Base-by-base conservation (phyloP, 2,888 invertebrate genomes). In the Lottia scabra region DNA sequence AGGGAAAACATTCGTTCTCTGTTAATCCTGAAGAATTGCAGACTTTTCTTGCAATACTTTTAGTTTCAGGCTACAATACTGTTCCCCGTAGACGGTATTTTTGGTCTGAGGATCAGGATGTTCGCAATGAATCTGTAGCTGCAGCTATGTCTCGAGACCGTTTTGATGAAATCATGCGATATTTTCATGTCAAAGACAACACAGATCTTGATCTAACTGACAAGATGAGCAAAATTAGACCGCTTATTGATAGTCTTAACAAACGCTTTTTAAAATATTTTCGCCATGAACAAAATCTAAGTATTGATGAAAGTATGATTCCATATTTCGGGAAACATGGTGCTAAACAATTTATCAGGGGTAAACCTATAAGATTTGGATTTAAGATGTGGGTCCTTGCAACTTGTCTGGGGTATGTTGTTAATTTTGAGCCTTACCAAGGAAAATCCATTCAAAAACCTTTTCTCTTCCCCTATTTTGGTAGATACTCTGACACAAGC, bases 291-390 rank as follows among this genome's bases (percentile, higher is more conserved):
- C 64, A 72, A 19, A 71, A 75, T 71, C 70, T 76, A 16, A 30
- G 68, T 63, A 65, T 87, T 73, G 88, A 87, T 78, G 86, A 88
- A 75, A 77, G 82, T 15, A 87, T 88, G 87, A 80, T 85, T n/a
- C 84, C 86, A 26, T 89, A 89, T 73, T 89, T 82, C 79, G 87
- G 81, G 13, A 45, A 70, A 44, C 81, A 81, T 70, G 72, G 78
- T 23, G n/a, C 74, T 13, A 80, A 79, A 65, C 80, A 79, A 65
- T 79, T 73, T 63, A 80, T 76, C 19, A 67, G 65, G 48, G n/a
- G n/a, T n/a, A n/a, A n/a, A n/a, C 5, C n/a, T 19, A 48, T 16
- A 19, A 76, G 81, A 2, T 83, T 73, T 69, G n/a, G n/a, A n/a
- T n/a, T n/a, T n/a, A 83, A 80, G 67, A 68, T 78, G 62, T 79